Conservation (phyloP, 2,113 vertebrate genomes). For the Leptocoma aspasia region DNA sequence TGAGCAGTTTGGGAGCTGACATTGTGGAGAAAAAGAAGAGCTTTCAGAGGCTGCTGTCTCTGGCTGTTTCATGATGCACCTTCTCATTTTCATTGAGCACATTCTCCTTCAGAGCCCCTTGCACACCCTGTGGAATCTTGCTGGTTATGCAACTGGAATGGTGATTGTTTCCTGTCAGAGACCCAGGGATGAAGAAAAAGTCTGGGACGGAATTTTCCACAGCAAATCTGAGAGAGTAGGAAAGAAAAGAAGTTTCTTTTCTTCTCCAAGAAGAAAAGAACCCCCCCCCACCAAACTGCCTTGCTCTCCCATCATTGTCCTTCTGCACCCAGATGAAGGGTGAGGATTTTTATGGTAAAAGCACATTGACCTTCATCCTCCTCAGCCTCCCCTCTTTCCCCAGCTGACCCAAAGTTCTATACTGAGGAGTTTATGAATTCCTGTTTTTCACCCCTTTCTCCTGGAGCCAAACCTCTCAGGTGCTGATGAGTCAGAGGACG, state of each 20-base stretch:
- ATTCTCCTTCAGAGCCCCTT: background rate
- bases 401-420: too few species aligned
- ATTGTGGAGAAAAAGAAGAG: background rate
- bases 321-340: background rate
- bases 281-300: background rate
- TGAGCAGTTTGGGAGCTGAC: background rate
- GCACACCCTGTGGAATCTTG: background rate
- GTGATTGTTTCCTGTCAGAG: background rate
- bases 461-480: background rate
- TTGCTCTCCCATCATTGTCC: background rate
- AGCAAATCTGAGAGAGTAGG: background rate
- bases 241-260: background rate
- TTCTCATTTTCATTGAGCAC: background rate
- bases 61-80: background rate
- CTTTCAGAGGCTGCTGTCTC: background rate
- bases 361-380: background rate
- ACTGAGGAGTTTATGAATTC: background rate
- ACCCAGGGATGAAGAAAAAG: background rate
- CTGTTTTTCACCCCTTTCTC: background rate
- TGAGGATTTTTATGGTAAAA: background rate
- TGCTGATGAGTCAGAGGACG: background rate
- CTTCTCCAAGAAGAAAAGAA: too few species aligned
- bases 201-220: background rate
- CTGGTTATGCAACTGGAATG: background rate
- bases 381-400: background rate